Percentiles rank a stretch among this genome's conserved stretches.
phyloP scores from a whole-genome alignment of 2,888 invertebrate species.

The Julus scandinavius region DNA sequence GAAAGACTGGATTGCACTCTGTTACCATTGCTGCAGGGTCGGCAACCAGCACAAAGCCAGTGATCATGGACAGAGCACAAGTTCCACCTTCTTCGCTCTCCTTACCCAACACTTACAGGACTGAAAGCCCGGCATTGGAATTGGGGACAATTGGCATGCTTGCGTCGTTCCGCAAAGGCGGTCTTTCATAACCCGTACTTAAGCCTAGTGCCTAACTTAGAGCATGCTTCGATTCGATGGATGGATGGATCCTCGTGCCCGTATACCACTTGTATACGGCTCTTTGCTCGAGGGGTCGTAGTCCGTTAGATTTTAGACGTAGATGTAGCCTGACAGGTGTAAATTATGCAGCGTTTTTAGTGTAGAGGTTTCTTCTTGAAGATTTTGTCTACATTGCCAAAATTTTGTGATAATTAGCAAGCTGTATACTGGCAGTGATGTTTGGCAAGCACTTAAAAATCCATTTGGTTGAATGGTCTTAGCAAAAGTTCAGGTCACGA shows the following conservation, averaged over 20 bases:
- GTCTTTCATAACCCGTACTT: constrained; percentile 67
- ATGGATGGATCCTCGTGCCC: not conserved
- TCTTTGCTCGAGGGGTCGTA: not conserved
- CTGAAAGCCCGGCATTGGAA: constrained; percentile 51
- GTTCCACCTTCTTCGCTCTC: constrained; percentile 43
- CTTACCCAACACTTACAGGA: constrained; percentile 3
- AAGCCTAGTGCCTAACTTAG: constrained; percentile 13
- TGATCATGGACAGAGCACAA: not conserved
- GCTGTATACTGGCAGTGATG: not conserved
- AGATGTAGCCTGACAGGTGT: not conserved
- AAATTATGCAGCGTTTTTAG: constrained; percentile 9
- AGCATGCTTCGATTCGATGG: not conserved
- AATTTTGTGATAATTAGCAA: constrained; percentile 11
- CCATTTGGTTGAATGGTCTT: not conserved
- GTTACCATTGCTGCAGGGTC: not conserved
- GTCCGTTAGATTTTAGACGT: not conserved
- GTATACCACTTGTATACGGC: not conserved
- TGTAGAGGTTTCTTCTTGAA: not conserved
- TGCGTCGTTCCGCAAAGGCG: constrained; percentile 86
- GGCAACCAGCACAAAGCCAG: not conserved
- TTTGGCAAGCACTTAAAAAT: not conserved
- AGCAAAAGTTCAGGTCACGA: not conserved
- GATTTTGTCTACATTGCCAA: constrained; percentile 19
- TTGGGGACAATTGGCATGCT: constrained; percentile 82
- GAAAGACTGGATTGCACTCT: not conserved